Evolutionary conservation across 2,113 vertebrate species (phyloP).

Genomic region (Bos indicus): DNA sequence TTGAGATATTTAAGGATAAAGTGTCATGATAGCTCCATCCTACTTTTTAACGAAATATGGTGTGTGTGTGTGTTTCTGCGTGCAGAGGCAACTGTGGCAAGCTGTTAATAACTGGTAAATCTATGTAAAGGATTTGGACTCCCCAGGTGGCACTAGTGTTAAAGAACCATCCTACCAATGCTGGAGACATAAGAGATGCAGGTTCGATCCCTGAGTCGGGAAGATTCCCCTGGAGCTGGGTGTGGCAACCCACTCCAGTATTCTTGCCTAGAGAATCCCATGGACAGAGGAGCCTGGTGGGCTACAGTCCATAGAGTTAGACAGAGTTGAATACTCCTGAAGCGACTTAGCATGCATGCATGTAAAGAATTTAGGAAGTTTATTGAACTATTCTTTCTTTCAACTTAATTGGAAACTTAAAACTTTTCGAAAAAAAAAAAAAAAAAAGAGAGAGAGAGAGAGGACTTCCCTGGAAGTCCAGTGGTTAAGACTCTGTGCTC

Average conservation of each 20-base stretch:
- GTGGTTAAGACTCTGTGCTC: neutral
- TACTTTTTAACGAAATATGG: neutral
- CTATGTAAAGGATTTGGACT: neutral
- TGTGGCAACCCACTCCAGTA: neutral
- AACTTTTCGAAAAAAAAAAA: neutral
- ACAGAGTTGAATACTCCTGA: neutral
- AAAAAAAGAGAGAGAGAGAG: neutral
- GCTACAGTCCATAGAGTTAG: neutral
- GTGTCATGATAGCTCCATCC: neutral
- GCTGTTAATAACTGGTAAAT: neutral
- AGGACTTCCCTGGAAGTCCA: neutral
- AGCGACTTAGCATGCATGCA: neutral
- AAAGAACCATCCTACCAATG: neutral
- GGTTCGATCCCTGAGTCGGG: neutral
- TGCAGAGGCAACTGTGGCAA: neutral
- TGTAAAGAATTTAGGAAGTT: neutral
- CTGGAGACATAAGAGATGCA: neutral
- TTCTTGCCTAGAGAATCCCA: neutral
- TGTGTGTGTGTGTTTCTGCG: neutral
- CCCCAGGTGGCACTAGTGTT: neutral
- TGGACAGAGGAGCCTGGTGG: neutral
- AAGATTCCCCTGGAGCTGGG: neutral
- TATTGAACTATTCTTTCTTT: neutral
- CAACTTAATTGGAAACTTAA: neutral
- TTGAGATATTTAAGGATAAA: neutral